Evolutionary conservation across 1,140 invertebrate genomes (phyloP).

Genomic region (Fragariocoptes setiger): DNA sequence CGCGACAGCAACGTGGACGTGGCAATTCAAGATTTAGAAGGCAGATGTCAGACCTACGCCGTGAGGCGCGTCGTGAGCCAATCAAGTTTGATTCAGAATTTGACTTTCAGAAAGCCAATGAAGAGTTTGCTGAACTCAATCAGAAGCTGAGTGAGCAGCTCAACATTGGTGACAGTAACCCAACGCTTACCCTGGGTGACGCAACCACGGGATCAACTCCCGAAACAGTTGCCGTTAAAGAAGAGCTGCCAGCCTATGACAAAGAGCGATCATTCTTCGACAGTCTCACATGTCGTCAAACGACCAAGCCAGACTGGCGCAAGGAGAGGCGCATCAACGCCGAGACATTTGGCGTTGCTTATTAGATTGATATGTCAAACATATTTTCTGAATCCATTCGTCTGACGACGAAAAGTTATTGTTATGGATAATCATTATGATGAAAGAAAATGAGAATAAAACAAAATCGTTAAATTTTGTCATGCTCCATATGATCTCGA

Average conservation of each 20-base stretch:
- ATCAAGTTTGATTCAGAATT: slow-evolving; percentile 87
- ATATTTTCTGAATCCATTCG: too few species aligned
- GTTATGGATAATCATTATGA: too few species aligned
- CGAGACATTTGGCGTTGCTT: slow-evolving; percentile 72
- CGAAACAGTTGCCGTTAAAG: slow-evolving; percentile 14
- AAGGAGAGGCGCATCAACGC: slow-evolving; percentile 83
- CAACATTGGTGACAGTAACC: too few species aligned
- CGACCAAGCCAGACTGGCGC: slow-evolving; percentile 81
- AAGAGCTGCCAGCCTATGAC: slow-evolving; percentile 36
- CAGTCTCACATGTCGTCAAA: slow-evolving; percentile 62
- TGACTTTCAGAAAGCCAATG: slow-evolving; percentile 90
- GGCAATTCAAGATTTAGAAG: too few species aligned
- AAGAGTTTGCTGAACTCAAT: slow-evolving; percentile 68
- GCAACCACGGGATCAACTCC: slow-evolving; percentile 24
- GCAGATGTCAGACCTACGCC: too few species aligned
- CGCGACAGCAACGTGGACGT: too few species aligned
- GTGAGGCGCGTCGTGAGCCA: slow-evolving; percentile 47
- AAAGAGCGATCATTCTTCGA: slow-evolving; percentile 96
- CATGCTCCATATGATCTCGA: too few species aligned
- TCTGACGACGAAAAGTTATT: too few species aligned
- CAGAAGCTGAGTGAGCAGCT: slow-evolving; percentile 21
- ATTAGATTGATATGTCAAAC: too few species aligned
- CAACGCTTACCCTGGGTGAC: too few species aligned
- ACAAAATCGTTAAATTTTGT: too few species aligned
- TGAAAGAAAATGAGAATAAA: too few species aligned